Conservation (phyloP, 2,113 vertebrate genomes). For the Podilymbus podiceps region DNA sequence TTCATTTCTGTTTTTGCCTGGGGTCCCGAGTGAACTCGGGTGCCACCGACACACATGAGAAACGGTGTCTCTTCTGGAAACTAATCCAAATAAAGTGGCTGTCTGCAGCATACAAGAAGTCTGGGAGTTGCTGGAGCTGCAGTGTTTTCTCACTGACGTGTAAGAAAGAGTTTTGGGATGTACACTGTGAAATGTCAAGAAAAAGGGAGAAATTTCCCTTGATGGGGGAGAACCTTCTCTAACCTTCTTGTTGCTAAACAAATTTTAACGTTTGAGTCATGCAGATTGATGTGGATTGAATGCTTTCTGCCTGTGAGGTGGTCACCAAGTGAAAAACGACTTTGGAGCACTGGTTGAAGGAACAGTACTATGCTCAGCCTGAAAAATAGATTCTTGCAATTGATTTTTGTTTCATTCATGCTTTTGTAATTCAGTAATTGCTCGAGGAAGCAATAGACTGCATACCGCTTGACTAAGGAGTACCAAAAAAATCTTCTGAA, state of each 20-base stretch:
- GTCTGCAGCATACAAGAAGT: background rate
- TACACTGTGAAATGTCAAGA: background rate
- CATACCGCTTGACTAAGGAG: background rate
- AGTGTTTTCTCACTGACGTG: background rate
- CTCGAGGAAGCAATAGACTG: background rate
- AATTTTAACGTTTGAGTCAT: background rate
- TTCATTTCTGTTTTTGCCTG: background rate
- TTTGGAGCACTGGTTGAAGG: background rate
- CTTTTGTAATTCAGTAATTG: background rate
- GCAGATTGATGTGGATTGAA: background rate
- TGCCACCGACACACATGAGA: background rate
- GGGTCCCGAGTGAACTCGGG: background rate
- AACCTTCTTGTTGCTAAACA: background rate
- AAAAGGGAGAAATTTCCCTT: background rate
- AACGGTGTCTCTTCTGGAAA: background rate
- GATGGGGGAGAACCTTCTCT: background rate
- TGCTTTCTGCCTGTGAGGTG: background rate
- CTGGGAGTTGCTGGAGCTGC: background rate
- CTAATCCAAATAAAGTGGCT: background rate
- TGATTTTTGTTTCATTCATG: conserved; percentile 12
- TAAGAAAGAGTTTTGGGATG: background rate
- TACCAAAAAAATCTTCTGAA: background rate
- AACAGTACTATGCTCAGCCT: background rate
- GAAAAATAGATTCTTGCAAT: background rate
- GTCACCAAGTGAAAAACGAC: background rate